phyloP scores from a whole-genome alignment of 2,888 invertebrate species.

The Dasypolia templi region DNA sequence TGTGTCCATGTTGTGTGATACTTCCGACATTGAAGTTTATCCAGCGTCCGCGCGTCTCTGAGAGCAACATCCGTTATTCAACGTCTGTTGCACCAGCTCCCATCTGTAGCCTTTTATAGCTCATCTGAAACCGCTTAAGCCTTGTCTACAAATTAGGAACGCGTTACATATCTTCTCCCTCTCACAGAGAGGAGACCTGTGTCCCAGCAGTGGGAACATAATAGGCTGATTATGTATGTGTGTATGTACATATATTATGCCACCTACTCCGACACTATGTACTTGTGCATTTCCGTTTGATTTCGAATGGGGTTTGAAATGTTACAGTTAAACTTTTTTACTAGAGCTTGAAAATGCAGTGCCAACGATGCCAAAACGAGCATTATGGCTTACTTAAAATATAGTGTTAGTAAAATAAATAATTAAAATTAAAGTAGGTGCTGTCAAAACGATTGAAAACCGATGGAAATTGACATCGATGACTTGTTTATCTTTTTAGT shows the following conservation, averaged over 20 bases:
- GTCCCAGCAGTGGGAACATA: too few species aligned
- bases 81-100: constrained; percentile 52
- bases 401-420: neutral
- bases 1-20: neutral
- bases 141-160: constrained; percentile 59
- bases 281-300: too few species aligned
- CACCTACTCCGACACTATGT: too few species aligned
- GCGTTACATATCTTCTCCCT: constrained; percentile 53
- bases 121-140: constrained; percentile 21
- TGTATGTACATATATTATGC: too few species aligned
- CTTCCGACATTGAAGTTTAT: constrained; percentile 48
- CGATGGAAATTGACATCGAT: too few species aligned
- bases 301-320: too few species aligned
- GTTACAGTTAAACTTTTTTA: too few species aligned
- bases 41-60: constrained; percentile 48
- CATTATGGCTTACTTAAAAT: neutral
- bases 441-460: neutral
- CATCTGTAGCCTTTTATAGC: constrained; percentile 34
- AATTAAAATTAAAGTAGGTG: neutral
- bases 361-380: neutral
- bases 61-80: too few species aligned
- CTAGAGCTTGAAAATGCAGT: neutral
- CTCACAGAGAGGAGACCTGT: too few species aligned
- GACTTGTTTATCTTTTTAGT: neutral
- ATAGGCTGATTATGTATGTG: too few species aligned